A percentile compares a stretch with the other conserved stretches of the same genome.
phyloP scores from a whole-genome alignment of 2,113 vertebrate species.

The Ploceus nigricollis region DNA sequence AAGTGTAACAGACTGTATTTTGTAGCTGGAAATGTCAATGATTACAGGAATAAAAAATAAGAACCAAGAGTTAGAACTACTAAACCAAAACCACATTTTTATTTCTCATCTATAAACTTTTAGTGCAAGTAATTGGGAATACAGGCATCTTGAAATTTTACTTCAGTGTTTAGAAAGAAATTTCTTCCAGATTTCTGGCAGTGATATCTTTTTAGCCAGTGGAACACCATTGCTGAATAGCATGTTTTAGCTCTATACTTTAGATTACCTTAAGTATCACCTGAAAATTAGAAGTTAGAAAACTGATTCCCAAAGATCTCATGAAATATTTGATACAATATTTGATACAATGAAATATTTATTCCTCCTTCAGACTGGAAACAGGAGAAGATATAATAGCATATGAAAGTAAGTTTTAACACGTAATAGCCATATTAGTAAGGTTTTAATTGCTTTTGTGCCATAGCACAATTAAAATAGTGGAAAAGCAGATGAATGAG shows the following conservation, averaged over 20 bases:
- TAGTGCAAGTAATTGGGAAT: constrained; percentile 28
- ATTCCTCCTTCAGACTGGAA: not conserved
- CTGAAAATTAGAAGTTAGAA: not conserved
- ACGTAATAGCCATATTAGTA: not conserved
- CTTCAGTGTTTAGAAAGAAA: not conserved
- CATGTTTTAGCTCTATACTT: not conserved
- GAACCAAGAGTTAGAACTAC: not conserved
- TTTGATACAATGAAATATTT: not conserved
- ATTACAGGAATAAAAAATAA: not conserved
- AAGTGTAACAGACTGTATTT: not conserved
- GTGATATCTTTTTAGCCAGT: not conserved
- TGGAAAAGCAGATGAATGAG: not conserved
- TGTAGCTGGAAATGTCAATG: constrained; percentile 5
- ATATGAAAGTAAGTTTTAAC: not conserved
- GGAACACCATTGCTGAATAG: not conserved
- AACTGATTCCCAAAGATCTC: not conserved
- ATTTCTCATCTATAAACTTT: constrained; percentile 32
- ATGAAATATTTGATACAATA: no score
- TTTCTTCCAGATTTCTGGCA: not conserved
- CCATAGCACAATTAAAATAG: not conserved
- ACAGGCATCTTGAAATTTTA: constrained; percentile 36
- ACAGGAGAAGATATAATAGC: not conserved
- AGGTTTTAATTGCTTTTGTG: not conserved
- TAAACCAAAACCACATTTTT: constrained; percentile 16
- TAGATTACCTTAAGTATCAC: not conserved